These are phyloP conservation scores for Oryctes rhinoceros DNA, from an alignment of 1,140 invertebrate species.

Conservation along the genomic window DNA sequence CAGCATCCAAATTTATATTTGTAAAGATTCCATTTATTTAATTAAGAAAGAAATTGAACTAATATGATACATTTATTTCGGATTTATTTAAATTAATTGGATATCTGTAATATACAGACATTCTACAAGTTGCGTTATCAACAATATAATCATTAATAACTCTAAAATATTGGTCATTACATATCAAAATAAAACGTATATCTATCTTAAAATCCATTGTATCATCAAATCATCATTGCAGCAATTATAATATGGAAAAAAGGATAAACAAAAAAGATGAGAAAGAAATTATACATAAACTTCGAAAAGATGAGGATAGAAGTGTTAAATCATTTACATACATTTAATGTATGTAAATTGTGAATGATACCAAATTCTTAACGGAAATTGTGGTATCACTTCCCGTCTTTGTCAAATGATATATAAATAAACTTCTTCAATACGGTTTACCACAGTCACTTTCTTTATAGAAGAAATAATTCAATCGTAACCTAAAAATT, in stretches of 20 bases:
- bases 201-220: background rate
- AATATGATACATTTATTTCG: conserved; percentile 35
- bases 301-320: too few relatives aligned
- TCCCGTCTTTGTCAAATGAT: background rate
- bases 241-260: background rate
- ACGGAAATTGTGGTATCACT: background rate
- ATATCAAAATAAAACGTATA: conserved; percentile 40
- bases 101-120: conserved; percentile 54
- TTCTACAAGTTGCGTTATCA: conserved; percentile 46
- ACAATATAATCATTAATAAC: conserved; percentile 47
- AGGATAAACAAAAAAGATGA: background rate
- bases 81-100: conserved; percentile 45
- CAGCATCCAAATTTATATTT: too few relatives aligned
- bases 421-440: conserved; percentile 35
- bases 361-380: background rate
- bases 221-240: background rate
- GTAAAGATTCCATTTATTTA: background rate
- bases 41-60: background rate
- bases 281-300: too few relatives aligned
- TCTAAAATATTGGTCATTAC: conserved; percentile 44
- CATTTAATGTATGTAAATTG: conserved; percentile 8
- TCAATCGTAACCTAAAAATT: conserved; percentile 91
- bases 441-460: background rate
- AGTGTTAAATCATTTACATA: background rate
- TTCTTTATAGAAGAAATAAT: conserved; percentile 87